Conservation (phyloP, 2,797 vertebrate genomes). For the Aulostomus chinensis region DNA sequence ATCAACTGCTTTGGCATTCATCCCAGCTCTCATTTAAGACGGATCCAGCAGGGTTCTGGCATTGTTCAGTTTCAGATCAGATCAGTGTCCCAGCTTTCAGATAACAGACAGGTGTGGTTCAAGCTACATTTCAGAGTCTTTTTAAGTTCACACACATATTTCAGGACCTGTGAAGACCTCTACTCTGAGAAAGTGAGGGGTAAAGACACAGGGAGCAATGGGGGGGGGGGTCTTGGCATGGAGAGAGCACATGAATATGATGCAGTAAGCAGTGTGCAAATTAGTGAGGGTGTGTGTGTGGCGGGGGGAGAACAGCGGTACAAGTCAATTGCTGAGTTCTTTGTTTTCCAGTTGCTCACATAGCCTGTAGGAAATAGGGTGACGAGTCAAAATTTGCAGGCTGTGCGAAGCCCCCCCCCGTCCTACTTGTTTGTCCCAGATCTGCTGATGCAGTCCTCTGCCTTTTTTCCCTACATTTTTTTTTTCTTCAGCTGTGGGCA, state of each 20-base stretch:
- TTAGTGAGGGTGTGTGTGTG: slow-evolving; percentile 52
- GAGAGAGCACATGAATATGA: slow-evolving; percentile 41
- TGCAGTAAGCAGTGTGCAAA: slow-evolving; percentile 65
- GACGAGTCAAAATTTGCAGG: slow-evolving; percentile 71
- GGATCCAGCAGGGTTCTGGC: too few species aligned
- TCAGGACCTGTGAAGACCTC: too few species aligned
- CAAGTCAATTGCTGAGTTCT: slow-evolving; percentile 66
- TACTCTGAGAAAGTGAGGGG: slow-evolving; percentile 10
- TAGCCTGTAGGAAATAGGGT: slow-evolving; percentile 58
- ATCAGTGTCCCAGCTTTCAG: too few species aligned
- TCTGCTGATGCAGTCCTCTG: slow-evolving; percentile 69
- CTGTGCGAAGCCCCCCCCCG: slow-evolving; percentile 50
- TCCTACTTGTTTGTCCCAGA: slow-evolving; percentile 78
- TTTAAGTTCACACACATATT: too few species aligned
- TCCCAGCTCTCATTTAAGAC: too few species aligned
- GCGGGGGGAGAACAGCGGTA: slow-evolving; percentile 26
- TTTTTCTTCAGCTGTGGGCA: slow-evolving; percentile 59
- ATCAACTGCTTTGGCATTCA: too few species aligned
- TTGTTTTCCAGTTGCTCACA: slow-evolving; percentile 68
- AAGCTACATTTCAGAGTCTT: too few species aligned
- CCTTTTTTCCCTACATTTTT: slow-evolving; percentile 22
- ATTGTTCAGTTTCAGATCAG: too few species aligned
- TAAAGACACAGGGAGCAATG: slow-evolving; percentile 32
- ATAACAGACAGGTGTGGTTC: too few species aligned
- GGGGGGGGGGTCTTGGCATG: neutral